These are phyloP conservation scores for Cryptocheilus praepositus DNA, from an alignment of 2,888 invertebrate species.

Conservation along the genomic window DNA sequence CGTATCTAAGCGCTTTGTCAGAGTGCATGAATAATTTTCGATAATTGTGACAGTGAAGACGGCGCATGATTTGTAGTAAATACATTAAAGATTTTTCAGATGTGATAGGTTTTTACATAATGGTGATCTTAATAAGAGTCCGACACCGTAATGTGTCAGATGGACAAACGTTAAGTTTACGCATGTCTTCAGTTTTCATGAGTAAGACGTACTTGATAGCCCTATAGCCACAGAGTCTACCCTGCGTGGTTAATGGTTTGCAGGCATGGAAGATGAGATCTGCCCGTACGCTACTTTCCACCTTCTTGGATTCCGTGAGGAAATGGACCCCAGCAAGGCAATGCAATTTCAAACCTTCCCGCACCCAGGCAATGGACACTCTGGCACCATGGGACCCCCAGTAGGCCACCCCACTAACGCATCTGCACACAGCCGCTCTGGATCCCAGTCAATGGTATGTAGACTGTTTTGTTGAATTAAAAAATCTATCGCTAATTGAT, in stretches of 20 bases:
- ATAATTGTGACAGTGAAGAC: too few relatives aligned
- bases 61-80: too few relatives aligned
- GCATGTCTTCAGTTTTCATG: conserved; percentile 1
- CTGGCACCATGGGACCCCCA: conserved; percentile 87
- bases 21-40: too few relatives aligned
- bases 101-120: too few relatives aligned
- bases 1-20: too few relatives aligned
- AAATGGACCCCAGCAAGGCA: conserved; percentile 95
- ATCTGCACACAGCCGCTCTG: conserved; percentile 88
- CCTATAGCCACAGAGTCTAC: conserved; percentile 58
- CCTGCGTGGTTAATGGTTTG: conserved; percentile 61
- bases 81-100: too few relatives aligned
- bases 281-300: conserved; percentile 98
- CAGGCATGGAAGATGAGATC: conserved; percentile 97
- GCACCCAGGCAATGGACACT: conserved; percentile 84
- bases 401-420: conserved; percentile 85
- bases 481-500: too few relatives aligned
- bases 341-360: conserved; percentile 93
- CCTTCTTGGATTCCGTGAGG: conserved; percentile 94
- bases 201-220: too few relatives aligned
- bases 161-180: not conserved
- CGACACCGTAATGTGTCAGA: not conserved
- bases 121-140: not conserved
- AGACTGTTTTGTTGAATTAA: too few relatives aligned
- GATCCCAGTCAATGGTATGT: conserved; percentile 91